phyloP scores from a whole-genome alignment of 2,797 vertebrate genomes.

The Acanthurus tractus region DNA sequence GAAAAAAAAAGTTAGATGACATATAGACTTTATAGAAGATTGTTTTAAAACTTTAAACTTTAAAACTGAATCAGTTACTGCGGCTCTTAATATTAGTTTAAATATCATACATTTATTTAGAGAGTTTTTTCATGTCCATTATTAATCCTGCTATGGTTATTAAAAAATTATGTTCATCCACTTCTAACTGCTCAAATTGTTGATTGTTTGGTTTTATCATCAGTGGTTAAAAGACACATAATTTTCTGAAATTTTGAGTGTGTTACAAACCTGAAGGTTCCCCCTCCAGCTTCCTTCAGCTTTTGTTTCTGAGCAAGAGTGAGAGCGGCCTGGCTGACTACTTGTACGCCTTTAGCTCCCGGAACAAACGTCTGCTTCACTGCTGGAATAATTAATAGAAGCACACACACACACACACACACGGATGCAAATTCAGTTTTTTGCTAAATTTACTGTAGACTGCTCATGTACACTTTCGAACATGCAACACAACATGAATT shows the following conservation, averaged over 20 bases:
- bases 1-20: too few species aligned
- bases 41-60: too few species aligned
- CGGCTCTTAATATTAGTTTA: too few species aligned
- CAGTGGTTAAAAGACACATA: background rate
- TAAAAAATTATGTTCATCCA: too few species aligned
- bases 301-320: conserved; percentile 90
- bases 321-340: conserved; percentile 82
- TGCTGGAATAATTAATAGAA: conserved; percentile 83
- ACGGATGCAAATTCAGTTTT: background rate
- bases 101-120: too few species aligned
- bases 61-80: too few species aligned
- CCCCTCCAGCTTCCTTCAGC: conserved; percentile 91
- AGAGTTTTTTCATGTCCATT: too few species aligned
- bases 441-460: background rate
- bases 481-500: too few species aligned
- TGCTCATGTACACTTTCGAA: too few species aligned
- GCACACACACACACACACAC: background rate
- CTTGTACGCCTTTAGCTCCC: conserved; percentile 87
- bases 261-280: conserved; percentile 89
- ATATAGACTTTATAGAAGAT: too few species aligned
- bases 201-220: background rate
- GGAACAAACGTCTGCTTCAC: conserved; percentile 88
- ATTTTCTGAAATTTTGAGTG: background rate
- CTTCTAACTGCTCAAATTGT: too few species aligned
- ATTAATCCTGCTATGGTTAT: too few species aligned